Conservation (phyloP, 2,113 vertebrate species). For the Periophthalmus modestus region DNA sequence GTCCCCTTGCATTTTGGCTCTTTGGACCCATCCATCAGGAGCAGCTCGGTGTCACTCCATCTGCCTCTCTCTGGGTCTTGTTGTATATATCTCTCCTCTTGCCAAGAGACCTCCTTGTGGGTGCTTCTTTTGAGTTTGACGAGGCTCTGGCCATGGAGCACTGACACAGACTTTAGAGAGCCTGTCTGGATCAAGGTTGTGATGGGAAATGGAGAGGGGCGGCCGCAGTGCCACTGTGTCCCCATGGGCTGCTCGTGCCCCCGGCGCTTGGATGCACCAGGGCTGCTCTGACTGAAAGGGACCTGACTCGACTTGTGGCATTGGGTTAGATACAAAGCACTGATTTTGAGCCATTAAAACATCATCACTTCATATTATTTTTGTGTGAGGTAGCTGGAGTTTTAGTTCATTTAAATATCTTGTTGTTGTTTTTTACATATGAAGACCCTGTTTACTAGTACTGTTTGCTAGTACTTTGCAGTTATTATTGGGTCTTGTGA, state of each 20-base stretch:
- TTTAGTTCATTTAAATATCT: too few relatives aligned
- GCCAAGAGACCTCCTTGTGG: slow-evolving; percentile 33
- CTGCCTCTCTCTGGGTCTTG: slow-evolving; percentile 31
- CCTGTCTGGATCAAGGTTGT: slow-evolving; percentile 48
- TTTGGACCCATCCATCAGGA: slow-evolving; percentile 49
- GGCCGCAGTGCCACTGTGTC: slow-evolving; percentile 29
- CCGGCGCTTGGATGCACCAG: slow-evolving; percentile 43
- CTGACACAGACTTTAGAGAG: slow-evolving; percentile 53
- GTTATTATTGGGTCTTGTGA: not conserved
- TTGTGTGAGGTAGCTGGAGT: not conserved
- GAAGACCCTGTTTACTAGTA: too few relatives aligned
- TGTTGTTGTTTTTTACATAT: too few relatives aligned
- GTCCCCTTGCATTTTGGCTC: slow-evolving; percentile 41
- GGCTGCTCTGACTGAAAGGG: slow-evolving; percentile 34
- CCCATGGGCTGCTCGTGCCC: slow-evolving; percentile 51
- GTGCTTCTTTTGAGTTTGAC: slow-evolving; percentile 28
- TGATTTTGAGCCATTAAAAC: not conserved
- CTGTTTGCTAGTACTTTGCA: not conserved
- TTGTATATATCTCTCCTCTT: slow-evolving; percentile 6
- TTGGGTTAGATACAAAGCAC: slow-evolving; percentile 6
- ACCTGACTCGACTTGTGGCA: slow-evolving; percentile 30
- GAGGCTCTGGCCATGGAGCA: slow-evolving; percentile 31
- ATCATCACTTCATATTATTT: not conserved
- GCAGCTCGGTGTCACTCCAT: slow-evolving; percentile 25
- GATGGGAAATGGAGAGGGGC: slow-evolving; percentile 53